phyloP scores from a whole-genome alignment of 2,113 vertebrate genomes.

The Phasianus colchicus region DNA sequence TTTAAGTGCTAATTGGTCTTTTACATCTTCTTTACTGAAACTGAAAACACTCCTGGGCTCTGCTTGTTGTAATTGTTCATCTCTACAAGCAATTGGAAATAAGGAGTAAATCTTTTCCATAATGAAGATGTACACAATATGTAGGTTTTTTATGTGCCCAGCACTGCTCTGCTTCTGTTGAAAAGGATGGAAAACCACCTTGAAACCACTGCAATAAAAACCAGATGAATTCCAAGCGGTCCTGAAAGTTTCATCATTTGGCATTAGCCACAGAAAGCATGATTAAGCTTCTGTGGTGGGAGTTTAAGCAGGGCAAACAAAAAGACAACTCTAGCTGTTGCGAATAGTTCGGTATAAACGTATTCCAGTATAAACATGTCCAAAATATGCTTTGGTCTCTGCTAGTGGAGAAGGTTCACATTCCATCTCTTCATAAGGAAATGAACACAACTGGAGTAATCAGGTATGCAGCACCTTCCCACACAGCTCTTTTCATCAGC shows the following conservation, averaged over 20 bases:
- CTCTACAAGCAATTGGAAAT: slow-evolving; percentile 11
- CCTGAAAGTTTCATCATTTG: background rate
- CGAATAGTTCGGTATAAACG: background rate
- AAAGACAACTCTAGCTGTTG: slow-evolving; percentile 16
- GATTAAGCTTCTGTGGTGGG: background rate
- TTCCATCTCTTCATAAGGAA: slow-evolving; percentile 59
- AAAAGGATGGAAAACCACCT: background rate
- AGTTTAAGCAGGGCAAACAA: slow-evolving; percentile 17
- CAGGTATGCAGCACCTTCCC: slow-evolving; percentile 35
- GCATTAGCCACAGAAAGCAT: background rate
- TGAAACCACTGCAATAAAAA: slow-evolving; percentile 24
- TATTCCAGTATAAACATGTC: slow-evolving; percentile 63
- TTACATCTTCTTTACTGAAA: background rate
- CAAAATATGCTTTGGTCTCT: slow-evolving; percentile 38
- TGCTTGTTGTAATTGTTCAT: background rate
- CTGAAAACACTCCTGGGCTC: background rate
- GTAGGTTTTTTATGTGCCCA: background rate
- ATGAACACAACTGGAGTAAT: slow-evolving; percentile 39
- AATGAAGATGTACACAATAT: background rate
- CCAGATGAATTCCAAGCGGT: background rate
- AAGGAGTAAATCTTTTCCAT: background rate
- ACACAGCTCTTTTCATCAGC: background rate
- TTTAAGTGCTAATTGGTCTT: background rate
- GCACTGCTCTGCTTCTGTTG: background rate
- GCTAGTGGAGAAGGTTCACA: slow-evolving; percentile 23